Evolutionary conservation across 2,888 invertebrate species (phyloP).

Genomic region (Spialia ferax): DNA sequence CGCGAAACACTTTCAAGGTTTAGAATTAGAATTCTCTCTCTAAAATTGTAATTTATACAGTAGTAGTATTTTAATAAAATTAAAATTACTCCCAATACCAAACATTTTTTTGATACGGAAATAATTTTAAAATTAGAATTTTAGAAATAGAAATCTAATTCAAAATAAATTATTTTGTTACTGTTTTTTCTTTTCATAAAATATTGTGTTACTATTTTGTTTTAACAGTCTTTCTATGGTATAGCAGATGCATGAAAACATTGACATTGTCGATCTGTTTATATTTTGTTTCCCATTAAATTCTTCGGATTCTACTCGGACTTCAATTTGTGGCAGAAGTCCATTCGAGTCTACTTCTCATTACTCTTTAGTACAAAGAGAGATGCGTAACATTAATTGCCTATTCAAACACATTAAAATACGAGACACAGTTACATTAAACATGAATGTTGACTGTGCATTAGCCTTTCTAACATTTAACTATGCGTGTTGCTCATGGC

Average conservation of each 20-base stretch:
- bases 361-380: slow-evolving; percentile 16
- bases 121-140: too few relatives aligned
- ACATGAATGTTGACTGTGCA: slow-evolving; percentile 22
- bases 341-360: not conserved
- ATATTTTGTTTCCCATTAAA: not conserved
- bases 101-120: too few relatives aligned
- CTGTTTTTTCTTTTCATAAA: too few relatives aligned
- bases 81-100: too few relatives aligned
- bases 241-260: not conserved
- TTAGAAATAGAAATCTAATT: too few relatives aligned
- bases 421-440: slow-evolving; percentile 13
- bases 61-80: too few relatives aligned
- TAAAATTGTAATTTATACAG: too few relatives aligned
- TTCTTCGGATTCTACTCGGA: not conserved
- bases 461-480: slow-evolving; percentile 18
- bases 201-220: not conserved
- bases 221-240: not conserved
- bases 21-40: too few relatives aligned
- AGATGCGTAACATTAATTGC: slow-evolving; percentile 17
- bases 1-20: not conserved
- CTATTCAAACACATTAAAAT: slow-evolving; percentile 14
- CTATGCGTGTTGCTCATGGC: too few relatives aligned
- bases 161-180: too few relatives aligned
- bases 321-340: not conserved
- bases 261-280: not conserved